phyloP scores from a whole-genome alignment of 2,888 invertebrate species.

The Oegoconia quadripuncta region DNA sequence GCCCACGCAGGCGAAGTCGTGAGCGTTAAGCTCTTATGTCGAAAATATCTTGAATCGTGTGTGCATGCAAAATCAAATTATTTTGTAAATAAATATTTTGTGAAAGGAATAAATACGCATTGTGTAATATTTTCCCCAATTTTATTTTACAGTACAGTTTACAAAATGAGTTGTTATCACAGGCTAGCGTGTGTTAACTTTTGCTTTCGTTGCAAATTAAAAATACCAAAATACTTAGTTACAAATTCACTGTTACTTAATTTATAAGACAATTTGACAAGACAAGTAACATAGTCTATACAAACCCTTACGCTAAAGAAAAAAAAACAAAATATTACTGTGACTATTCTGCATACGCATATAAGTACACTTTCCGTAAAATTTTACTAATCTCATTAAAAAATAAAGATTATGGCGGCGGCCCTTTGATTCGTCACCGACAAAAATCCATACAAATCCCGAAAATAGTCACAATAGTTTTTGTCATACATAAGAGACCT shows the following conservation, averaged over 20 bases:
- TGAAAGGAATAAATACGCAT: constrained; percentile 23
- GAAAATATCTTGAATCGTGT: too few species aligned
- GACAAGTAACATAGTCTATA: background rate
- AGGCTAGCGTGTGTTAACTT: constrained; percentile 56
- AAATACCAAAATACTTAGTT: constrained; percentile 1
- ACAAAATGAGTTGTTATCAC: constrained; percentile 71
- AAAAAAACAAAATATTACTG: constrained; percentile 32
- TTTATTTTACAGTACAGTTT: constrained; percentile 62
- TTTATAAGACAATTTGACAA: background rate
- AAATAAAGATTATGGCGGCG: too few species aligned
- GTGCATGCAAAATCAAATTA: too few species aligned
- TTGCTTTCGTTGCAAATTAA: constrained; percentile 29
- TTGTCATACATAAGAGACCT: constrained; percentile 32
- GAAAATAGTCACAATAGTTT: constrained; percentile 46
- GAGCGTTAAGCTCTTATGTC: too few species aligned
- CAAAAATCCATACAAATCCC: constrained; percentile 3
- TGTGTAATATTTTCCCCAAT: constrained; percentile 33
- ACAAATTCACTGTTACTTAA: background rate
- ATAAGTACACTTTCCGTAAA: constrained; percentile 23
- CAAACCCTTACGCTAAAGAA: constrained; percentile 3
- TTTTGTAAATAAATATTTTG: background rate
- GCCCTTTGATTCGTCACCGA: too few species aligned
- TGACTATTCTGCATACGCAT: constrained; percentile 30
- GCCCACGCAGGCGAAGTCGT: too few species aligned
- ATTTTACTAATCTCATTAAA: too few species aligned